These are phyloP conservation scores for Poeciliopsis presidionis DNA, from an alignment of 2,797 vertebrate species.

Conservation along the genomic window DNA sequence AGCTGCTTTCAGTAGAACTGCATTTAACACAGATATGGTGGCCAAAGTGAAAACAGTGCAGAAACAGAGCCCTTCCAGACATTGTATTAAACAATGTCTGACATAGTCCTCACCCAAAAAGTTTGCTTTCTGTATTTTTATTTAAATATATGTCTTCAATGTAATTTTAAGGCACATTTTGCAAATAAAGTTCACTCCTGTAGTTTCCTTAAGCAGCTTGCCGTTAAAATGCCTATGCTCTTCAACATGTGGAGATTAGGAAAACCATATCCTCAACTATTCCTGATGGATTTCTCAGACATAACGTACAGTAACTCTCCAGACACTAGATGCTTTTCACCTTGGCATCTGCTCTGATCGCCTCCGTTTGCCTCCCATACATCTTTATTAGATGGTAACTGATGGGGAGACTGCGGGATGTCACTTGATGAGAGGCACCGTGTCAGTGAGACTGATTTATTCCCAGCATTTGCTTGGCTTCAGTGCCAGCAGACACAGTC, in stretches of 20 bases:
- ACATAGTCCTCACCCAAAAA: neutral
- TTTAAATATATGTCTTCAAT: neutral
- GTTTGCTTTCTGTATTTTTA: neutral
- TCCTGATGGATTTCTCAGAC: conserved; percentile 59
- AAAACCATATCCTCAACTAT: conserved; percentile 24
- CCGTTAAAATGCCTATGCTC: neutral
- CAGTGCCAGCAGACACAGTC: conserved; percentile 75
- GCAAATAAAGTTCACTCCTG: neutral
- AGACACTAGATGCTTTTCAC: conserved; percentile 77
- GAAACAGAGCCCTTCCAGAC: neutral
- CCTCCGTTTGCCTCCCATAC: conserved; percentile 78
- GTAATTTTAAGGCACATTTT: neutral
- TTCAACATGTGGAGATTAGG: conserved; percentile 8
- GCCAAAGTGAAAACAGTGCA: neutral
- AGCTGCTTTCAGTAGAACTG: conserved; percentile 20
- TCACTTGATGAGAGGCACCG: conserved; percentile 79
- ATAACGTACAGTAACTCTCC: conserved; percentile 55
- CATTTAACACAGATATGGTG: neutral
- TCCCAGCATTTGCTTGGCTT: conserved; percentile 76
- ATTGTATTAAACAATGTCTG: neutral
- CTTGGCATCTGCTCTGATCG: conserved; percentile 73
- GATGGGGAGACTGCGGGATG: conserved; percentile 77
- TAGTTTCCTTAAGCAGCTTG: no score
- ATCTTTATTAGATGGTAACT: conserved; percentile 81
- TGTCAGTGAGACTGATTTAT: conserved; percentile 83